Evolutionary conservation across 1,140 invertebrate species (phyloP), one percentile per base, ranked within the genome.

Genomic region (Tyrophagus putrescentiae): DNA sequence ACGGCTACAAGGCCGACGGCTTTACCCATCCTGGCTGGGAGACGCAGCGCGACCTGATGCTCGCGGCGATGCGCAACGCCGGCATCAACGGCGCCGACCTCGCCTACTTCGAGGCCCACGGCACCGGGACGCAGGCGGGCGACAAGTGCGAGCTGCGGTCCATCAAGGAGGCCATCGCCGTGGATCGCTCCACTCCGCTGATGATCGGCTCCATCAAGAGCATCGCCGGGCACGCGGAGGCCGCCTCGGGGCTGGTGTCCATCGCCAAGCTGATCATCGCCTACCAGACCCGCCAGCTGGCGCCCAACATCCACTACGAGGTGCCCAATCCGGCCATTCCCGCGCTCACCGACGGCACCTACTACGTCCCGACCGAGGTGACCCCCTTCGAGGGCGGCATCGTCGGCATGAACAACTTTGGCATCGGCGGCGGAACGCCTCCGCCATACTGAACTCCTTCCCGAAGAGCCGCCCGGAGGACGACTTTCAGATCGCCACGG

Each of bases 371-470:
- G 7, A 57, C 45, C 21, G 57, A 67, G 9, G 34, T 52, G n/a
- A 60, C 45, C n/a, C 64, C 64, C 3, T 61, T 60, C 39, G 11
- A 33, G 1, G 62, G 52, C 18, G 62, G 57, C 13, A 74, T 88
- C 25, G 80, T 87, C 33, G 92, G 80, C 5, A 68, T 98, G 1
- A 98, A 96, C 72, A 95, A 89, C 2, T 98, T 98, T 72, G 94
- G 94, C 21, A 97, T 97, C 75, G 94, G 94, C 59, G 94, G 94
- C 50, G 87, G 91, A 25, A 98, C 75, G 90, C 87, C 16, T 93
- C 97, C 72, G 73, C 89, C 0, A 75, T 98, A 56, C 73, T 97
- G 0, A 78, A 82, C 18, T 48, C 45, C 23, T 48, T 25, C 18
- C 21, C 23, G 21, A 48, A 48, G 18, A 21, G 7, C 23, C 45